Conservation (phyloP, 2,113 vertebrate species). For the Heterochromis multidens region DNA sequence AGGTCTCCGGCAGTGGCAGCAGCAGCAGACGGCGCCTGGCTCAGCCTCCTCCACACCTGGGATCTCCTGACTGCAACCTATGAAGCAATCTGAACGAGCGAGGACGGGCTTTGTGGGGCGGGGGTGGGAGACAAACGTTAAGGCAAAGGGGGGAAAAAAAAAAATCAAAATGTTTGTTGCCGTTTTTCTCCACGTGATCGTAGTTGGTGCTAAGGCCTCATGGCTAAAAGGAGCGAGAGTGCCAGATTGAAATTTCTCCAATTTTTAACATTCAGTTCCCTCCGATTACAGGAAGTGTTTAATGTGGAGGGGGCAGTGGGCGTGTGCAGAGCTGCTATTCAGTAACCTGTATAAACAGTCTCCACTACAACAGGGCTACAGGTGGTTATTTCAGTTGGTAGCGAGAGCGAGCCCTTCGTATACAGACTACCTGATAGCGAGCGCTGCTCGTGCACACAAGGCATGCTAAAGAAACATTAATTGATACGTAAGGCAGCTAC, state of each 20-base stretch:
- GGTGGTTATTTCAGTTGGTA: background rate
- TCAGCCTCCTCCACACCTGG: conserved; percentile 9
- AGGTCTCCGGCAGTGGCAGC: conserved; percentile 24
- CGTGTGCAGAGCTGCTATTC: background rate
- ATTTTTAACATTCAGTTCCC: conserved; percentile 48
- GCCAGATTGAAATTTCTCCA: background rate
- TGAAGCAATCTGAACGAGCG: background rate
- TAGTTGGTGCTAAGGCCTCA: conserved; percentile 61
- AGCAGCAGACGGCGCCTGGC: conserved; percentile 58
- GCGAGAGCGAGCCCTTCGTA: conserved; percentile 48
- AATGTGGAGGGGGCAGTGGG: background rate
- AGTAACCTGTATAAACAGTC: background rate
- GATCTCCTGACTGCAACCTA: conserved; percentile 1
- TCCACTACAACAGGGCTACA: conserved; percentile 36
- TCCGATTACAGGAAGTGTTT: background rate
- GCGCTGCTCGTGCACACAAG: conserved; percentile 22
- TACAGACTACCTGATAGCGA: conserved; percentile 17
- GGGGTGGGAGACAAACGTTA: conserved; percentile 20
- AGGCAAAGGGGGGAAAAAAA: conserved; percentile 38
- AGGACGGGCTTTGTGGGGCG: background rate
- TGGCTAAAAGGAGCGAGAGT: conserved; percentile 19
- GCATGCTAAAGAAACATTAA: conserved; percentile 16
- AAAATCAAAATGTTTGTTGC: background rate
- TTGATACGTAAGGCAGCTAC: conserved; percentile 49
- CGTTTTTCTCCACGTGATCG: background rate